Conservation (phyloP, 2,113 vertebrate species). For the Kobus ellipsiprymnus region DNA sequence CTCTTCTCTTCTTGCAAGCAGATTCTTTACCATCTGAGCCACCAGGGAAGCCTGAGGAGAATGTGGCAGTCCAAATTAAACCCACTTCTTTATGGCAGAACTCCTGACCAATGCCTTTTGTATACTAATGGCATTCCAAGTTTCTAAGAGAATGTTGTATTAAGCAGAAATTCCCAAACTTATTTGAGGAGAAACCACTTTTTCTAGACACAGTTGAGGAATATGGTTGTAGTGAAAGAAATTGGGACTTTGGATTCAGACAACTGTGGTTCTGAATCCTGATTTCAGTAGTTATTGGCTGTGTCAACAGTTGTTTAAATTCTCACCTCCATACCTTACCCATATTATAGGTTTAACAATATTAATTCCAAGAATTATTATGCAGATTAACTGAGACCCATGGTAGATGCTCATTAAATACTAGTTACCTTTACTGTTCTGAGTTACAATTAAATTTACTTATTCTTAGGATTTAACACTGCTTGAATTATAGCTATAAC, state of each 20-base stretch:
- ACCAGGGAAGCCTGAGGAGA: background rate
- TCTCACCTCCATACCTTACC: background rate
- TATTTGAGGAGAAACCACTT: background rate
- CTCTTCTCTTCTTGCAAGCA: background rate
- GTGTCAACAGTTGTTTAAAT: background rate
- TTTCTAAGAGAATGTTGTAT: background rate
- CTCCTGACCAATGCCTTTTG: background rate
- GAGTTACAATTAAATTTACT: background rate
- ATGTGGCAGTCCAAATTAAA: background rate
- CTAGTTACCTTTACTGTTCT: background rate
- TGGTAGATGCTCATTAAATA: background rate
- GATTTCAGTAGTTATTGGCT: background rate
- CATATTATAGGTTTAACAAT: background rate
- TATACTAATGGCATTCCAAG: background rate
- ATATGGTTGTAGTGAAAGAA: background rate
- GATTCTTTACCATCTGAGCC: background rate
- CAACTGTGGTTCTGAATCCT: background rate
- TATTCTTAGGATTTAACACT: background rate
- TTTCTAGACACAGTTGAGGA: background rate
- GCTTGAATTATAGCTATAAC: background rate
- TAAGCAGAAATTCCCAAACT: background rate
- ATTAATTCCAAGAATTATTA: background rate
- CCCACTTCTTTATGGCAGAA: background rate
- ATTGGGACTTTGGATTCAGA: background rate
- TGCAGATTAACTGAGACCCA: background rate